Percentiles rank a stretch among this genome's conserved stretches.
These are phyloP conservation scores for Miichthys miiuy DNA, from an alignment of 2,797 vertebrate genomes.

Conservation along the genomic window DNA sequence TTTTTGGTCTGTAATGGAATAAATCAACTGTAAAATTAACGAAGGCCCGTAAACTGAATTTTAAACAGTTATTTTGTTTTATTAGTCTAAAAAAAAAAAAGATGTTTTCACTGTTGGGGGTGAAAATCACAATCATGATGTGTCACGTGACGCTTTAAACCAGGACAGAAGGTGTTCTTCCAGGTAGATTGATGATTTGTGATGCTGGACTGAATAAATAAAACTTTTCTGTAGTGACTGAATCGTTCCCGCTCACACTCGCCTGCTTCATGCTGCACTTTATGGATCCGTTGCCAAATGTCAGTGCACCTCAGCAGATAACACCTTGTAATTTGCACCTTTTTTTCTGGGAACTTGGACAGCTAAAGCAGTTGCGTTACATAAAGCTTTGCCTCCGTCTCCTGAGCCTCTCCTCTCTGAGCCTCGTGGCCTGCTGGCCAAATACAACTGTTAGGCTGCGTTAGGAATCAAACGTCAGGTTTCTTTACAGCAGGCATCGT, in stretches of 20 bases:
- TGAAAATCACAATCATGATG: too few species aligned
- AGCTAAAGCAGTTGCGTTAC: neutral
- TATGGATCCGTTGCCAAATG: slow-evolving; percentile 2
- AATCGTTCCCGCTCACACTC: neutral
- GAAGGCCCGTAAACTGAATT: too few species aligned
- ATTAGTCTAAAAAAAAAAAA: too few species aligned
- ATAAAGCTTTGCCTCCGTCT: slow-evolving; percentile 18
- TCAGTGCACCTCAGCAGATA: neutral
- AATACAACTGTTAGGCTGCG: slow-evolving; percentile 26
- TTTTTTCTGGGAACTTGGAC: slow-evolving; percentile 34
- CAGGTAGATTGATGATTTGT: too few species aligned
- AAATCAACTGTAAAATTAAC: too few species aligned
- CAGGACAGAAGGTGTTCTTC: too few species aligned
- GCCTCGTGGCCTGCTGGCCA: slow-evolving; percentile 19
- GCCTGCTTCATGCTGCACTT: neutral
- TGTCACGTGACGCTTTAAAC: too few species aligned
- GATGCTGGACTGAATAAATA: neutral
- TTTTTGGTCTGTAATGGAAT: too few species aligned
- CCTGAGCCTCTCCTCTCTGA: slow-evolving; percentile 26
- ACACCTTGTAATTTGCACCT: slow-evolving; percentile 29
- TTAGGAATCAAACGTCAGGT: slow-evolving; percentile 44
- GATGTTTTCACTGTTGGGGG: too few species aligned
- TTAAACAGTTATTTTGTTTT: too few species aligned
- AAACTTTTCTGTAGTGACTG: neutral
- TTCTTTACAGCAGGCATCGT: slow-evolving; percentile 14